These are phyloP conservation scores for Morinoia aosen DNA, from an alignment of 2,888 invertebrate species.

Conservation along the genomic window DNA sequence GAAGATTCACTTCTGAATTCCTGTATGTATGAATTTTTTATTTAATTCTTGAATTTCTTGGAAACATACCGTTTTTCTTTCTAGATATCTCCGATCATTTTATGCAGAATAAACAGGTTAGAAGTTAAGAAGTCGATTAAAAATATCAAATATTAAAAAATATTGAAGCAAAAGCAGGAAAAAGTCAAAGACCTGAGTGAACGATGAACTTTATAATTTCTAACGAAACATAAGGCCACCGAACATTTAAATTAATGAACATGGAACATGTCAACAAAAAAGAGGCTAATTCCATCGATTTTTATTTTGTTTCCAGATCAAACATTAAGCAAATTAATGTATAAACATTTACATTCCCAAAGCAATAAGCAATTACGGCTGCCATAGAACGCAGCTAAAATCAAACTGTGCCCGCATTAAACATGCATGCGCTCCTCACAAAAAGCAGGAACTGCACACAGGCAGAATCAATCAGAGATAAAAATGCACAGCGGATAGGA, in stretches of 20 bases:
- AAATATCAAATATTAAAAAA: too few relatives aligned
- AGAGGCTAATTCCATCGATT: too few relatives aligned
- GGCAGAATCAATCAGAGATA: not conserved
- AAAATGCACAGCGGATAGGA: not conserved
- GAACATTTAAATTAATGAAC: not conserved
- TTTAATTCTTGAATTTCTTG: too few relatives aligned
- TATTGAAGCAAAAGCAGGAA: not conserved
- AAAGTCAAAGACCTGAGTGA: not conserved
- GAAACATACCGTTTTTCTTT: too few relatives aligned
- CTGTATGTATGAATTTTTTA: too few relatives aligned
- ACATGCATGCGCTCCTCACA: not conserved
- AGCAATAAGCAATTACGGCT: not conserved
- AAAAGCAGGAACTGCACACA: not conserved
- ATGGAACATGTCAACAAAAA: too few relatives aligned
- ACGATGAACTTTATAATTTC: not conserved
- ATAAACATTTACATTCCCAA: not conserved
- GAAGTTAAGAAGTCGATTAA: not conserved
- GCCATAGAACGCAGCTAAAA: not conserved
- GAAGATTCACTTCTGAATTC: too few relatives aligned
- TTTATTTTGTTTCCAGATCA: too few relatives aligned
- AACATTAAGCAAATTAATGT: not conserved
- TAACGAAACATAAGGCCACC: not conserved
- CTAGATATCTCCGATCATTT: not conserved
- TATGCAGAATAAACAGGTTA: not conserved
- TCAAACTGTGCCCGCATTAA: not conserved